A percentile compares a stretch with the other conserved stretches of the same genome.
phyloP scores from a whole-genome alignment of 2,888 invertebrate species.

The Idaea straminata region DNA sequence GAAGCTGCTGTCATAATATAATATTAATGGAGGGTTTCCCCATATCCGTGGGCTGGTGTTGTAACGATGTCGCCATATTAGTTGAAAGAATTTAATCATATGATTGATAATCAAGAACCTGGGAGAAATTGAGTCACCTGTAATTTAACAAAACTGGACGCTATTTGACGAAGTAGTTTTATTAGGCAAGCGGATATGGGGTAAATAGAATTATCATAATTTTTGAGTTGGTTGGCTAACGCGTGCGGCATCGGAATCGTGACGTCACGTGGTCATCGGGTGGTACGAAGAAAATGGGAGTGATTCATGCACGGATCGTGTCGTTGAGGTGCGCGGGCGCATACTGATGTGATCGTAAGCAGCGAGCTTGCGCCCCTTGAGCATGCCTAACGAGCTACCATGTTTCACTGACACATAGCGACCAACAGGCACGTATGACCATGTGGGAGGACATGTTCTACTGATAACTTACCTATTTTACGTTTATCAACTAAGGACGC shows the following conservation, averaged over 20 bases:
- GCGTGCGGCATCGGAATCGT: constrained; percentile 72
- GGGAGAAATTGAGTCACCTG: not conserved
- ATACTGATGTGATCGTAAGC: constrained; percentile 55
- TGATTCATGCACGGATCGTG: constrained; percentile 73
- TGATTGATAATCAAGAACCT: not conserved
- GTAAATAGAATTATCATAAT: constrained; percentile 55
- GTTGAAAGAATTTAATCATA: not conserved
- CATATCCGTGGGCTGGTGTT: constrained; percentile 11
- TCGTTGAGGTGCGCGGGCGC: constrained; percentile 69
- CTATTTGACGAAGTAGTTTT: constrained; percentile 23
- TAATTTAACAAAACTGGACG: constrained; percentile 11
- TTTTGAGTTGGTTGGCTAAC: constrained; percentile 55
- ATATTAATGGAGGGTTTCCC: constrained; percentile 24
- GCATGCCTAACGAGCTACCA: constrained; percentile 59
- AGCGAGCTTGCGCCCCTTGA: constrained; percentile 49
- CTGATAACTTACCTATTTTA: constrained; percentile 24
- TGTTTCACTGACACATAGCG: constrained; percentile 55
- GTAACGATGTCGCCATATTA: not conserved
- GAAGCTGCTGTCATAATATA: constrained; percentile 23
- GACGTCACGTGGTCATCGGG: constrained; percentile 64
- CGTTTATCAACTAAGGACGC: constrained; percentile 9
- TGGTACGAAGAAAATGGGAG: constrained; percentile 55
- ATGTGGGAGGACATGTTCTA: constrained; percentile 22
- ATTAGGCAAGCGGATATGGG: constrained; percentile 56
- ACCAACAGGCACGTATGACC: constrained; percentile 37